These are phyloP conservation scores for Drosophila parvula DNA, from an alignment of 1,140 invertebrate genomes.

Conservation along the genomic window DNA sequence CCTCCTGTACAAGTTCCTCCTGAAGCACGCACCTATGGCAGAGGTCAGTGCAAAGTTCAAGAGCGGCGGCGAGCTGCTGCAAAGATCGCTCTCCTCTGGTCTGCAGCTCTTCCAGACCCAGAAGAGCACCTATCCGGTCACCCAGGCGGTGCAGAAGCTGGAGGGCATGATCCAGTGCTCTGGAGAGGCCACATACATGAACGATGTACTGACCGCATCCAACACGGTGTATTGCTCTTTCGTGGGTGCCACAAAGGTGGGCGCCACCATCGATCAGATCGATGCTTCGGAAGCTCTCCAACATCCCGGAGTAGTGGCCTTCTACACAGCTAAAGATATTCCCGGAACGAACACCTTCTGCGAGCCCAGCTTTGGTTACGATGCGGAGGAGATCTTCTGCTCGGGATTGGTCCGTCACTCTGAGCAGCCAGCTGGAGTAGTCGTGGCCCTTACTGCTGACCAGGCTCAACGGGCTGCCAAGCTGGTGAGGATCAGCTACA, in stretches of 20 bases:
- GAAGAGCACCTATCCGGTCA: slow-evolving; percentile 90
- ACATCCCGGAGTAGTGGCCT: slow-evolving; percentile 89
- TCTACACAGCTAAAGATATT: slow-evolving; percentile 90
- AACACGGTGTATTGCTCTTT: slow-evolving; percentile 88
- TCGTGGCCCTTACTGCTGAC: slow-evolving; percentile 87
- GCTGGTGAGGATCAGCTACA: slow-evolving; percentile 88
- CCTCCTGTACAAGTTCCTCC: slow-evolving; percentile 90
- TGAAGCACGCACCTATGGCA: slow-evolving; percentile 84
- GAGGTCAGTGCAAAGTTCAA: slow-evolving; percentile 81
- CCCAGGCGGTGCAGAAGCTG: slow-evolving; percentile 90
- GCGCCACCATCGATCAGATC: slow-evolving; percentile 86
- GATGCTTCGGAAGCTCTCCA: slow-evolving; percentile 87
- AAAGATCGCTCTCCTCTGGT: slow-evolving; percentile 88
- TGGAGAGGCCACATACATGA: slow-evolving; percentile 89
- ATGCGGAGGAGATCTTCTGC: slow-evolving; percentile 85
- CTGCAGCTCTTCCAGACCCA: slow-evolving; percentile 90
- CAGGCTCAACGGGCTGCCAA: slow-evolving; percentile 87
- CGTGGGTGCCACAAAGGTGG: slow-evolving; percentile 86
- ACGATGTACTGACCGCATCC: slow-evolving; percentile 86
- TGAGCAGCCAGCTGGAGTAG: slow-evolving; percentile 89
- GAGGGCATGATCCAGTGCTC: slow-evolving; percentile 90
- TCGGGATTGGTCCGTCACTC: slow-evolving; percentile 86
- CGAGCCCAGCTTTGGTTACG: slow-evolving; percentile 61
- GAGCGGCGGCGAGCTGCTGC: slow-evolving; percentile 86
- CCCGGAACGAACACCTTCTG: slow-evolving; percentile 89